phyloP scores from a whole-genome alignment of 2,888 invertebrate genomes.

The Blera fallax region DNA sequence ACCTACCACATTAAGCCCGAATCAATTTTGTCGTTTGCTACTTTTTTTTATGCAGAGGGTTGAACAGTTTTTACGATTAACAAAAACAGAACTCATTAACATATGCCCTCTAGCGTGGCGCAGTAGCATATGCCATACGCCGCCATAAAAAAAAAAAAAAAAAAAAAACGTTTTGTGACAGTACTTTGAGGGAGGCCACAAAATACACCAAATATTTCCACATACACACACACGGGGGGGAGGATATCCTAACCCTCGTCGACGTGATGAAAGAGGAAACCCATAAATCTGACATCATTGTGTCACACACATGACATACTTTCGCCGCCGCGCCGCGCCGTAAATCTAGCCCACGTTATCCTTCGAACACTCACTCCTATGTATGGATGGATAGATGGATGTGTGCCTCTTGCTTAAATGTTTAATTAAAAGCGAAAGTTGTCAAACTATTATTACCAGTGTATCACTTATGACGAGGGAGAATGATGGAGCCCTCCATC shows the following conservation, averaged over 20 bases:
- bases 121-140: slow-evolving; percentile 32
- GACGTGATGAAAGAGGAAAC: slow-evolving; percentile 27
- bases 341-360: slow-evolving; percentile 49
- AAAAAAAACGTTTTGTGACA: slow-evolving; percentile 40
- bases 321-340: slow-evolving; percentile 1
- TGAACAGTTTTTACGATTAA: slow-evolving; percentile 57
- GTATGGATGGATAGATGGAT: slow-evolving; percentile 2
- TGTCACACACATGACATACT: slow-evolving; percentile 47
- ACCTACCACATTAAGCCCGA: slow-evolving; percentile 64
- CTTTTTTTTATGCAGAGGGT: background rate
- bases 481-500: background rate
- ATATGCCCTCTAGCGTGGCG: slow-evolving; percentile 41
- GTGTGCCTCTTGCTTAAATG: slow-evolving; percentile 18
- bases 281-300: slow-evolving; percentile 62
- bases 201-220: slow-evolving; percentile 43
- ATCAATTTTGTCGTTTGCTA: slow-evolving; percentile 52
- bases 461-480: slow-evolving; percentile 35
- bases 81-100: slow-evolving; percentile 66
- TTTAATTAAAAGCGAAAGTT: slow-evolving; percentile 68
- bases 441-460: slow-evolving; percentile 62
- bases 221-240: background rate
- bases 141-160: too few relatives aligned
- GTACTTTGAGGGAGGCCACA: slow-evolving; percentile 39
- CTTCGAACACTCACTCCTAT: slow-evolving; percentile 11
- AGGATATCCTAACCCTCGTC: background rate